phyloP scores from a whole-genome alignment of 2,888 invertebrate species.

The Tachina lurida region DNA sequence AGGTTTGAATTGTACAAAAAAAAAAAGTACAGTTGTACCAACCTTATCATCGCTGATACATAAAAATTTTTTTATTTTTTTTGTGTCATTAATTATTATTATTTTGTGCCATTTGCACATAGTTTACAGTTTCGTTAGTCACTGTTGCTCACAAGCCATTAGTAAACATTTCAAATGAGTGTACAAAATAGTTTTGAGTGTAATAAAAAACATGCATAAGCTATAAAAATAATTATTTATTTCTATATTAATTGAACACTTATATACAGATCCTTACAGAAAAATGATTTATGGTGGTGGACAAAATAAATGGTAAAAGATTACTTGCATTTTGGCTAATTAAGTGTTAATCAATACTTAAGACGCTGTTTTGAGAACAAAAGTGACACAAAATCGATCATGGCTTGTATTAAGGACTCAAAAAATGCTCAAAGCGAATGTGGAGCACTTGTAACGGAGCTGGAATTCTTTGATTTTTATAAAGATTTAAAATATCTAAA shows the following conservation, averaged over 20 bases:
- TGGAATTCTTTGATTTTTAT: constrained; percentile 10
- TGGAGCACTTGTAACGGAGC: not conserved
- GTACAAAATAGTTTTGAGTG: constrained; percentile 2
- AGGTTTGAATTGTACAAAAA: no score
- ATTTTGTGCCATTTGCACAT: not conserved
- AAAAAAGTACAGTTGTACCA: no score
- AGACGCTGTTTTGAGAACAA: not conserved
- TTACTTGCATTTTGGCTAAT: constrained; percentile 10
- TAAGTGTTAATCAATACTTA: constrained; percentile 34
- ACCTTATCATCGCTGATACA: no score
- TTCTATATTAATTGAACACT: constrained; percentile 60
- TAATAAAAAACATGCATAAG: not conserved
- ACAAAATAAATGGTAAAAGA: not conserved
- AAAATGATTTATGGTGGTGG: constrained; percentile 17
- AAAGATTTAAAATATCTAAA: not conserved
- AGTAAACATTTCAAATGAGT: not conserved
- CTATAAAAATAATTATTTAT: constrained; percentile 51
- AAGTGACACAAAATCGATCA: constrained; percentile 13
- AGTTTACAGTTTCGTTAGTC: not conserved
- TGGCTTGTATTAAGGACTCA: not conserved
- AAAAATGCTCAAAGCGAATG: not conserved
- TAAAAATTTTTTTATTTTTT: no score
- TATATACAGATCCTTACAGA: constrained; percentile 19
- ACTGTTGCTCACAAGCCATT: not conserved
- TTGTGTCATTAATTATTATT: no score